Conservation (phyloP, 2,797 vertebrate species). For the Dallia pectoralis region DNA sequence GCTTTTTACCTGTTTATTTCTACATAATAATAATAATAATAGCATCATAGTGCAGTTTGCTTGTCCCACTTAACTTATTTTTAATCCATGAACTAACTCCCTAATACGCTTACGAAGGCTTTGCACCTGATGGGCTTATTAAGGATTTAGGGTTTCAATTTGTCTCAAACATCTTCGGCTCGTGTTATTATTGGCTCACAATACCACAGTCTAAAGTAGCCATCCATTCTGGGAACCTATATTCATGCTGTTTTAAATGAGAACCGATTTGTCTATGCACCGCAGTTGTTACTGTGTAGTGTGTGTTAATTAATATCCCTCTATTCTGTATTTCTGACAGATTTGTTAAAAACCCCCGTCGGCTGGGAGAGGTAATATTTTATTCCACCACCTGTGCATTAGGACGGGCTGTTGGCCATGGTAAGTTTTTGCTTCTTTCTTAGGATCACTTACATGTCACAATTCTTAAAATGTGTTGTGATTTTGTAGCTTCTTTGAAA, state of each 20-base stretch:
- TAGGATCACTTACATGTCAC: too few species aligned
- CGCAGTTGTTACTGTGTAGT: background rate
- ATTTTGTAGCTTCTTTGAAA: background rate
- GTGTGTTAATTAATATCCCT: background rate
- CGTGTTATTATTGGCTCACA: background rate
- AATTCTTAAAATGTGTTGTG: too few species aligned
- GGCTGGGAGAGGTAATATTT: conserved; percentile 25
- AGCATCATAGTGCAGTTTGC: background rate
- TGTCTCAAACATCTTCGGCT: background rate
- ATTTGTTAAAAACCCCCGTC: conserved; percentile 4
- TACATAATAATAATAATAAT: background rate
- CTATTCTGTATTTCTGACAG: background rate
- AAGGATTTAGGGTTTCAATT: conserved; percentile 10
- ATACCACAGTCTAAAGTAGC: background rate
- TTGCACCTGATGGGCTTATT: conserved; percentile 18
- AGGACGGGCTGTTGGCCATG: conserved; percentile 64
- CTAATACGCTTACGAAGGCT: conserved; percentile 53
- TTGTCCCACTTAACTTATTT: background rate
- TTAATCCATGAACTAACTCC: background rate
- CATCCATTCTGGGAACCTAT: background rate
- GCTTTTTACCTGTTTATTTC: background rate
- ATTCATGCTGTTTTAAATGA: background rate
- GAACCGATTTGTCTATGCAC: background rate
- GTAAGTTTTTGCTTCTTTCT: conserved; percentile 54
- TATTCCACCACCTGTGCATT: conserved; percentile 21